Evolutionary conservation across 2,113 vertebrate genomes (phyloP).

Genomic region (Tympanuchus pallidicinctus): DNA sequence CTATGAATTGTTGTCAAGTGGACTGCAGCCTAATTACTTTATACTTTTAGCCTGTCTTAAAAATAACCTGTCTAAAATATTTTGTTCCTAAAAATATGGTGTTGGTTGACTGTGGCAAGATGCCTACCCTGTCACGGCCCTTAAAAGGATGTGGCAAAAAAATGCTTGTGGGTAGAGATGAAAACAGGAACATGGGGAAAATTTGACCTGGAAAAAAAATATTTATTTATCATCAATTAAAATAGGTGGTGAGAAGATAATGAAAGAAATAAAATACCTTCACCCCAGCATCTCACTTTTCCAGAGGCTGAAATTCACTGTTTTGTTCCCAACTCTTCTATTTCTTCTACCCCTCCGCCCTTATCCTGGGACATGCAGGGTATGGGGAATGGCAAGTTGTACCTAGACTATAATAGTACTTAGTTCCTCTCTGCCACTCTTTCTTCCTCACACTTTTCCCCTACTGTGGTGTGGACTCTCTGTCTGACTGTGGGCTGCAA

Average conservation of each 20-base stretch:
- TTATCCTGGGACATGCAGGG: fast-evolving
- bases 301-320: neutral
- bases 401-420: neutral
- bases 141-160: neutral
- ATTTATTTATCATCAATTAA: neutral
- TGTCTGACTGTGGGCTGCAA: neutral
- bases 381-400: neutral
- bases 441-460: neutral
- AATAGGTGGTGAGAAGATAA: neutral
- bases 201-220: neutral
- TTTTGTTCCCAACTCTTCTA: neutral
- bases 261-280: neutral
- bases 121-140: neutral
- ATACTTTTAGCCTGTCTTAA: neutral
- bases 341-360: neutral
- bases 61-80: neutral
- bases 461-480: neutral
- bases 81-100: neutral
- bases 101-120: neutral
- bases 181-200: neutral
- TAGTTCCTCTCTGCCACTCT: neutral
- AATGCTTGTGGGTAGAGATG: neutral
- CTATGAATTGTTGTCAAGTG: neutral
- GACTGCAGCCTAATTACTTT: neutral
- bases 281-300: neutral